Evolutionary conservation across 2,888 invertebrate genomes (phyloP), one percentile per base, ranked within the genome.

Genomic region (Gerosis bhagava): DNA sequence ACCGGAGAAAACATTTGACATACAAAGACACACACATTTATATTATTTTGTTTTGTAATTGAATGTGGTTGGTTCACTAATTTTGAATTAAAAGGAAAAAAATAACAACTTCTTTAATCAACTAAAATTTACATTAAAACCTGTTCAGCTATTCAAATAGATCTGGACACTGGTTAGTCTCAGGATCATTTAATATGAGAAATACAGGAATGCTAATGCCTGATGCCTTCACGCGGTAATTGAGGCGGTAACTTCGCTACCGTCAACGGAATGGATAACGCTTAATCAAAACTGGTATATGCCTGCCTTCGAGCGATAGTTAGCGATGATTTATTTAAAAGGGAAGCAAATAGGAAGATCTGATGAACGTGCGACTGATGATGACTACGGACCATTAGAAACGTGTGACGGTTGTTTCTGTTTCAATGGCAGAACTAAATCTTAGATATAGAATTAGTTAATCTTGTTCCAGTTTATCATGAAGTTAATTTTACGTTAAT

Each of bases 251-350:
- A 37, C 24, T 45, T 17, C 1, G 31, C 29, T 24, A 45, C 28
- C 15, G 45, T 37, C 45, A 45, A 19, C 43, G 29, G 24, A 45
- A 45, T 45, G 46, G 50, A 50, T 42, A 44, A 32, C 36, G 41
- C 34, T 54, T 53, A 50, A 54, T 54, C 48, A 50, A 53, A 53
- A 50, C 52, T 39, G 50, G 50, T 50, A 46, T 42, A 24, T 43
- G 36, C 31, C 26, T 45, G 45, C 45, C 31, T 37, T 31, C 45
- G 10, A 13, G 31, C 37, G 45, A 37, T 45, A 45, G 37, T 45
- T 45, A 25, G 37, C 17, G 31, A 45, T 37, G 45, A 45, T 45
- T 45, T 45, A 45, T 45, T 37, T 45, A 31, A 37, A 37, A 31
- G 37, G 31, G 12, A 31, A 31, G 37, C 45, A 37, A 37, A 45